Evolutionary conservation across 2,113 vertebrate species (phyloP), one percentile per base, ranked within the genome.

Genomic region (Oncorhynchus nerka): DNA sequence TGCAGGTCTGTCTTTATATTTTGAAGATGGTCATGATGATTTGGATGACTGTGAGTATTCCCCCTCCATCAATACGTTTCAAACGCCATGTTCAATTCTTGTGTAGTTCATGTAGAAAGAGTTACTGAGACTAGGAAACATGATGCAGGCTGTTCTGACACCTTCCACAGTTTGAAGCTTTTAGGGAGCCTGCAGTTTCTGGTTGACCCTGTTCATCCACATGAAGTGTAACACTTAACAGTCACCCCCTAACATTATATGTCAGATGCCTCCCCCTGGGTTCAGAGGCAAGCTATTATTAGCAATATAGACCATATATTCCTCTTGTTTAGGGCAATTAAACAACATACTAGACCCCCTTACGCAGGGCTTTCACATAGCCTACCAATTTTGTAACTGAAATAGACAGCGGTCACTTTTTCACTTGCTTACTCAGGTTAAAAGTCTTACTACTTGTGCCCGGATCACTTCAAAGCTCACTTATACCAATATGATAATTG

Each of bases 21-120:
- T 96, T 93, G 96, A 97, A 96, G 96, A 97, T 94, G 94, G 96
- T 91, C 96, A 95, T 89, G 95, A 97, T 83, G 96, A 97, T 93
- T 90, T 97, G 93, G 95, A 97, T 84, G 95, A 96, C 88, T 97
- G 97, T 98, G 85, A 98, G 97, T 98, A 86, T 66, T 73, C 49
- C 0, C 22, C 16, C 11, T n/a, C 0, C 19, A 48, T 2, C 48
- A 8, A 48, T 75, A 66, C 72, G n/a, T 68, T 48, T 24, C 5
- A 34, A 30, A 57, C 61, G 55, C 13, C 26, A 66, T 28, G 26
- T 66, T 13, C 2, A 66, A 24, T 45, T 45, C 2, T 45, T 45
- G 39, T 45, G 39, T 45, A 45, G 39, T 45, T 12, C 1, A 55
- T 55, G 12, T 55, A 55, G 66, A 30, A 68, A 34, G 66, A 68